Evolutionary conservation across 2,888 invertebrate genomes (phyloP).

Genomic region (Mythimna albipuncta): DNA sequence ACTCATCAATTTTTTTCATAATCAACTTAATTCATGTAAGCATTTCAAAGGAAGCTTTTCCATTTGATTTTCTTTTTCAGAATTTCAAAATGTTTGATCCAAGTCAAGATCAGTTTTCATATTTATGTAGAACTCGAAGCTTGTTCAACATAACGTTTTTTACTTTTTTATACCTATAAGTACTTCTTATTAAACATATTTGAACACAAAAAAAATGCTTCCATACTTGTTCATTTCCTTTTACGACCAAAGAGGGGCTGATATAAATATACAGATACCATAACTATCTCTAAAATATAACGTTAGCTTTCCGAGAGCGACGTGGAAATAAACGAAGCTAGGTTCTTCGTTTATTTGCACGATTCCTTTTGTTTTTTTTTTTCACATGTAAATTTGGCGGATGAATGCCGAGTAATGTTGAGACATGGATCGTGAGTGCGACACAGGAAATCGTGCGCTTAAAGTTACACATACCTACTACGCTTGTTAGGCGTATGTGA

Average conservation of each 20-base stretch:
- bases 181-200: slow-evolving; percentile 34
- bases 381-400: slow-evolving; percentile 44
- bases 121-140: neutral
- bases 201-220: slow-evolving; percentile 24
- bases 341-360: neutral
- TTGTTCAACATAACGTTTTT: neutral
- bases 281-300: slow-evolving; percentile 48
- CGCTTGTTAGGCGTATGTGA: slow-evolving; percentile 11
- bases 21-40: too few relatives aligned
- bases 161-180: neutral
- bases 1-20: too few relatives aligned
- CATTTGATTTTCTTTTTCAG: neutral
- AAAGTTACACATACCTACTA: slow-evolving; percentile 20
- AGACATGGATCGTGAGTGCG: slow-evolving; percentile 39
- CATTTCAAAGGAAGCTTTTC: neutral
- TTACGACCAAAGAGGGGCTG: slow-evolving; percentile 39
- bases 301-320: slow-evolving; percentile 36
- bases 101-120: too few relatives aligned
- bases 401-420: slow-evolving; percentile 45
- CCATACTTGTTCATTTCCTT: slow-evolving; percentile 44
- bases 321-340: slow-evolving; percentile 36
- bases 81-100: neutral
- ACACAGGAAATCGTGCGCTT: slow-evolving; percentile 33
- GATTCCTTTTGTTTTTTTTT: slow-evolving; percentile 38
- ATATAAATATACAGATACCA: slow-evolving; percentile 41